Evolutionary conservation across 2,797 vertebrate species (phyloP).

Genomic region (Thripadectes ignobilis): DNA sequence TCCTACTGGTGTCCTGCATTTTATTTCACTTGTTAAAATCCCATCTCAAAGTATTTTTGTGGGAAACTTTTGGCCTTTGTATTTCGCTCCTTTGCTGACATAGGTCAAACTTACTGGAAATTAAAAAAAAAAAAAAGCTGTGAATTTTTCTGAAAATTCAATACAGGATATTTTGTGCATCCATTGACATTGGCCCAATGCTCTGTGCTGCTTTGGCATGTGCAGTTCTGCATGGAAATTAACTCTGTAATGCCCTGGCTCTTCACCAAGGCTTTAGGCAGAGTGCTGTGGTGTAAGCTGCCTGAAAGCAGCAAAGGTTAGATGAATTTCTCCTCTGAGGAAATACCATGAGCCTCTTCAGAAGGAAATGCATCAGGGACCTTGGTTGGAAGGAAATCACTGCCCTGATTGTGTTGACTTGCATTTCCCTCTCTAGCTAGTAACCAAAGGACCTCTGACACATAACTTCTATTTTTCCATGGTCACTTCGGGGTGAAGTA

Average conservation of each 20-base stretch:
- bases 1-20: neutral
- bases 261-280: neutral
- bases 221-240: neutral
- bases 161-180: neutral
- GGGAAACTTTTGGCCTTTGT: neutral
- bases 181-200: neutral
- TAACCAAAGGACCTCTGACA: conserved; percentile 13
- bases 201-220: neutral
- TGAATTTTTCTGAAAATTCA: neutral
- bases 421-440: neutral
- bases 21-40: neutral
- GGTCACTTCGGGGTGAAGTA: neutral
- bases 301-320: neutral
- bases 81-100: neutral
- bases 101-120: neutral
- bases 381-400: conserved; percentile 9
- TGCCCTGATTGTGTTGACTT: neutral
- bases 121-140: neutral
- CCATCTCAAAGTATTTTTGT: neutral
- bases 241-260: neutral
- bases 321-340: neutral
- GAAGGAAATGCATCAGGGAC: neutral
- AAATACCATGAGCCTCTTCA: neutral
- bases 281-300: neutral
- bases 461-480: neutral